Evolutionary conservation across 2,113 vertebrate genomes (phyloP), one percentile per base, ranked within the genome.

Genomic region (sheep (Ovis aries)): DNA sequence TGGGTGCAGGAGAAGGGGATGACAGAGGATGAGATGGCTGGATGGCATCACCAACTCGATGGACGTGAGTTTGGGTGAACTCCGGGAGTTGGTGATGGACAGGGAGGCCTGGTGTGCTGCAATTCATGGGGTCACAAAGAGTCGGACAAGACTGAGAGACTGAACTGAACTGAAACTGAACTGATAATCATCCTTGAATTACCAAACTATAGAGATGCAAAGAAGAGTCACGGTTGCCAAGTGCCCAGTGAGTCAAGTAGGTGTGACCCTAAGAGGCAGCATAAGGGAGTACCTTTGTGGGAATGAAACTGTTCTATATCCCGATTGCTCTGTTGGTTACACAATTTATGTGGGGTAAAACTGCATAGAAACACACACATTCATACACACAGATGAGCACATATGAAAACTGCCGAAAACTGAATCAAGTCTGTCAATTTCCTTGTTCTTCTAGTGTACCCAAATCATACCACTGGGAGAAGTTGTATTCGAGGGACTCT

Each of bases 121-220:
- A 1, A 3, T 33, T 33, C 6, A 59, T 59, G 57, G 60, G 14
- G 60, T 62, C 3, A 1, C 60, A 62, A 60, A 60, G 60, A 62
- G 29, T 62, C 3, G 0, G 60, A 62, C 60, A 33, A 0, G 3
- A 62, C 29, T 16, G 60, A 62, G 29, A 0, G 1, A 16, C 29
- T 33, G 60, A 62, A 62, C 60, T 62, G 60, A 31, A 62, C 29
- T 31, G 60, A 62, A 60, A 62, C 29, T 31, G 60, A 62, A 15
- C 60, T 62, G 29, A 53, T 25, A 25, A 83, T 67, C 53, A 92
- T 60, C 19, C 60, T 92, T 11, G 45, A 90, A 52, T 96, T 62
- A 67, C n/a, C 71, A 67, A 82, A 53, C n/a, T 59, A 13, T 7
- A 29, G 59, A 60, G 53, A 89, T 50, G 27, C 33, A 96, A 52